Evolutionary conservation across 2,113 vertebrate species (phyloP).

Genomic region (Bufo bufo): DNA sequence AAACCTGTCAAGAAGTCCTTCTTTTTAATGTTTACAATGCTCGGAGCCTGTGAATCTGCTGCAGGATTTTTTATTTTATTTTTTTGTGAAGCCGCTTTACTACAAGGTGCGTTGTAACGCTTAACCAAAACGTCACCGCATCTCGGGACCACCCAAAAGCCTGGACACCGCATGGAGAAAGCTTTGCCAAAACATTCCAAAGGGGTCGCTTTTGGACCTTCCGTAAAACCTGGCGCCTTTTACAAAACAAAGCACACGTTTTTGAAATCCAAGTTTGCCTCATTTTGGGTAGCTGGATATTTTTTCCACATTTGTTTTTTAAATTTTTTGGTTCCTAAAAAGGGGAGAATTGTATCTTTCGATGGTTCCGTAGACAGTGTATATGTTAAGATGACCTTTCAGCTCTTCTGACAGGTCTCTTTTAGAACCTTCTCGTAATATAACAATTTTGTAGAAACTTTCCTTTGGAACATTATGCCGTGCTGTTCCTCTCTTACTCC

Average conservation of each 20-base stretch:
- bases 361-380: not conserved
- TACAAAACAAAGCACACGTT: not conserved
- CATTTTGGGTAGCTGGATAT: not conserved
- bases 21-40: not conserved
- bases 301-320: not conserved
- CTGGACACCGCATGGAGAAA: not conserved
- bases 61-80: not conserved
- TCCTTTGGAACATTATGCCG: no score
- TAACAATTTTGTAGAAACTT: no score
- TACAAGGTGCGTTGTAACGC: not conserved
- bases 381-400: not conserved
- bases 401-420: not conserved
- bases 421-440: not conserved
- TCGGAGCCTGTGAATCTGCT: not conserved
- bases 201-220: not conserved
- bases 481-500: not conserved
- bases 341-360: not conserved
- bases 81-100: not conserved
- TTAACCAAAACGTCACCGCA: not conserved
- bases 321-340: not conserved
- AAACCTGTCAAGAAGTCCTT: not conserved
- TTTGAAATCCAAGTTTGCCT: not conserved
- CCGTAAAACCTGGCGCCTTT: not conserved
- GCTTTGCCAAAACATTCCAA: conserved; percentile 8
- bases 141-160: not conserved